phyloP scores from a whole-genome alignment of 2,113 vertebrate genomes.

The Ammodytes marinus region DNA sequence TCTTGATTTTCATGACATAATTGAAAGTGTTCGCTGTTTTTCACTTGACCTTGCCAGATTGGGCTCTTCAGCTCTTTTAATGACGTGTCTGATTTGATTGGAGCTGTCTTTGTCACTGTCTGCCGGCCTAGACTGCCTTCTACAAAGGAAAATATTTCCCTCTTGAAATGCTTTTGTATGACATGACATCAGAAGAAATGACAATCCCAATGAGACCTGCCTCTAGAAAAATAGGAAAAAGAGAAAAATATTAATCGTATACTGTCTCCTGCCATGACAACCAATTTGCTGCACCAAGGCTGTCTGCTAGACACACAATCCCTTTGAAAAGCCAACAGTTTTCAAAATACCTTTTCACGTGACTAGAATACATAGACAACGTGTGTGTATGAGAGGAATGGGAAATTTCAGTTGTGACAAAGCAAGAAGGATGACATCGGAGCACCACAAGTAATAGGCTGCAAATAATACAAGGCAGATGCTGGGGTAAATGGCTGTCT shows the following conservation, averaged over 20 bases:
- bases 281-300: constrained; percentile 51
- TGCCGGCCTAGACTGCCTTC: constrained; percentile 56
- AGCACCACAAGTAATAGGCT: constrained; percentile 29
- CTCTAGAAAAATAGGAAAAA: constrained; percentile 29
- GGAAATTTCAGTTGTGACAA: constrained; percentile 32
- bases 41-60: constrained; percentile 56
- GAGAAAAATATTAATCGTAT: constrained; percentile 1
- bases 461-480: constrained; percentile 29
- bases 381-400: constrained; percentile 33
- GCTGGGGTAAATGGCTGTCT: constrained; percentile 33
- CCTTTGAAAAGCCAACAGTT: constrained; percentile 65
- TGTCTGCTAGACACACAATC: constrained; percentile 40
- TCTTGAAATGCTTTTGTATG: constrained; percentile 70
- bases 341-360: constrained; percentile 51
- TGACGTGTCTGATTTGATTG: constrained; percentile 69
- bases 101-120: constrained; percentile 61
- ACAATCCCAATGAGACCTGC: constrained; percentile 63
- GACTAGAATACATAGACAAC: constrained; percentile 44
- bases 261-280: constrained; percentile 61
- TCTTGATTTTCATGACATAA: constrained; percentile 30
- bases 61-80: constrained; percentile 67
- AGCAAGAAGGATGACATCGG: constrained; percentile 30
- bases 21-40: constrained; percentile 36
- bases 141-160: constrained; percentile 57
- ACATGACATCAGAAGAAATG: constrained; percentile 76